These are phyloP conservation scores for Agrenia bidenticulata DNA, from an alignment of 2,888 invertebrate species.

Conservation along the genomic window DNA sequence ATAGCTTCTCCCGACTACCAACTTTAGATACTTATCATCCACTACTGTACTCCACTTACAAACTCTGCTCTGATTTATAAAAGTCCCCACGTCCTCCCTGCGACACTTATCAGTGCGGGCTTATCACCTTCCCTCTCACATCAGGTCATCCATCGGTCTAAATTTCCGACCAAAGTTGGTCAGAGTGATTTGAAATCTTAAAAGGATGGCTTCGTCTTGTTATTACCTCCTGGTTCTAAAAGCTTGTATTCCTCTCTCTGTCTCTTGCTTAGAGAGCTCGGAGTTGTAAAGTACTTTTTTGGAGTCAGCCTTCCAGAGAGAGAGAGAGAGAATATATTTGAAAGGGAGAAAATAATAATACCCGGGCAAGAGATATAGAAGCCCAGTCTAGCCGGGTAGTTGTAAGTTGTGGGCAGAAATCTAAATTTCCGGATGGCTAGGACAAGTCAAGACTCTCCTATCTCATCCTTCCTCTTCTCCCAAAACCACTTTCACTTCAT, in stretches of 20 bases:
- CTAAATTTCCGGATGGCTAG: conserved; percentile 19
- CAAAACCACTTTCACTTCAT: conserved; percentile 16
- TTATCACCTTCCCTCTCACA: too few species aligned
- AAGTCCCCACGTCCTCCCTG: not conserved
- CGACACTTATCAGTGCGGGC: too few species aligned
- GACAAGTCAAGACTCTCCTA: conserved; percentile 5
- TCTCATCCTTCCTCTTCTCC: not conserved
- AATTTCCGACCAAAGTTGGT: too few species aligned
- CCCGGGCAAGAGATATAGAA: not conserved
- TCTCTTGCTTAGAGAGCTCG: too few species aligned
- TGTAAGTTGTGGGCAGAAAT: not conserved
- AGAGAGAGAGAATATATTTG: not conserved
- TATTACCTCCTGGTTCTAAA: too few species aligned
- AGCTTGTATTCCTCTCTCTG: too few species aligned
- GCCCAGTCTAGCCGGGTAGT: not conserved
- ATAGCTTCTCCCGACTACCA: not conserved
- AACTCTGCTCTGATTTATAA: conserved; percentile 2
- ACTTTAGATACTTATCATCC: conserved; percentile 21
- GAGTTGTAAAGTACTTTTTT: too few species aligned
- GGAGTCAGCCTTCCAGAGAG: too few species aligned
- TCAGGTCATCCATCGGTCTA: too few species aligned
- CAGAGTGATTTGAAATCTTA: too few species aligned
- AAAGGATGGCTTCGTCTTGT: too few species aligned
- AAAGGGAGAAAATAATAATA: conserved; percentile 3
- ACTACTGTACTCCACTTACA: conserved; percentile 13